Percentiles rank a stretch among this genome's conserved stretches.
phyloP scores from a whole-genome alignment of 2,797 vertebrate species.

The Allobates femoralis region DNA sequence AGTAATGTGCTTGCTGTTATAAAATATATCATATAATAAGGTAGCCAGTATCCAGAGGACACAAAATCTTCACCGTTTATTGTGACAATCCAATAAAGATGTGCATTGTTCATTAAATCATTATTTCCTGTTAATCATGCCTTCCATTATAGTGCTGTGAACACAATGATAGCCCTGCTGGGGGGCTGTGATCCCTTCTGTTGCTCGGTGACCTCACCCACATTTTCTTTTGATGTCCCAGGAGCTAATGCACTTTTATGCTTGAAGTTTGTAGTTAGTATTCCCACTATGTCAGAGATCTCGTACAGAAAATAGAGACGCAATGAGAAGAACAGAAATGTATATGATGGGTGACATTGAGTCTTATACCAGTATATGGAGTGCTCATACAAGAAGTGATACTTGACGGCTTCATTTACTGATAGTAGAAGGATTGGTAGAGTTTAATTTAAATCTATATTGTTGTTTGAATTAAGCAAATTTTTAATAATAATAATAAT shows the following conservation, averaged over 20 bases:
- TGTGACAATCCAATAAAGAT: constrained; percentile 1
- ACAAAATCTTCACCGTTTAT: background rate
- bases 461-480: no score
- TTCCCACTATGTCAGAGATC: constrained; percentile 1
- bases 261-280: background rate
- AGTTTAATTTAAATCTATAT: background rate
- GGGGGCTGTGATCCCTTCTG: constrained; percentile 23
- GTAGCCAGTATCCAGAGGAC: background rate
- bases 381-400: background rate
- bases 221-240: constrained; percentile 21
- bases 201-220: background rate
- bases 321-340: background rate
- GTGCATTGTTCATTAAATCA: constrained; percentile 21
- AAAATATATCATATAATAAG: no score
- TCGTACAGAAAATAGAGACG: constrained; percentile 9
- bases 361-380: background rate
- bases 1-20: no score
- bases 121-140: constrained; percentile 18
- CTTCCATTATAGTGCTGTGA: background rate
- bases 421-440: background rate
- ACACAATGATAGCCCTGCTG: background rate
- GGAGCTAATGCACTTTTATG: background rate
- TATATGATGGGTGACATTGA: background rate
- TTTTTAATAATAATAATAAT: no score
- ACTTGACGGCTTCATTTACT: background rate